Base-by-base conservation (phyloP, 2,888 invertebrate species). In the Eubasilissa splendida region DNA sequence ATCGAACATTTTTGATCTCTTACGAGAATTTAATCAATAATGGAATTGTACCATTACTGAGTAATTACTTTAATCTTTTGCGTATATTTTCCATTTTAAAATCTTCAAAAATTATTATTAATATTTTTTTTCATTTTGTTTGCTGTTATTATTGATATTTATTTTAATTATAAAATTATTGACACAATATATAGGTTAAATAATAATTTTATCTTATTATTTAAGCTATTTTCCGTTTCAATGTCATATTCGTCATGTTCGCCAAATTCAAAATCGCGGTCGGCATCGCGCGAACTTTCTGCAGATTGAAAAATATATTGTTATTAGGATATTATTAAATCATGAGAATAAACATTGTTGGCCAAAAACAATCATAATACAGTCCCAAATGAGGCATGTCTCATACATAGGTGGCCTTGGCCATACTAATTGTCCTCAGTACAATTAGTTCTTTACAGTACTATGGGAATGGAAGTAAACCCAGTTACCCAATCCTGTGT, bases 271-370 rank as follows among this genome's bases (percentile, higher is more conserved):
- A 33, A 54, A 66, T 52, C 56, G 11, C 56, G 4, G 42, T 42
- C 7, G 42, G 42, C 42, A 42, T 76, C 65, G 76, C 76, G 56
- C 65, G 76, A 56, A 33, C 56, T 76, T 76, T 65, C n/a, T 53
- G 56, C 66, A 52, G 75, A 42, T 42, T 52, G 56, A 54, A 42
- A 10, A 68, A 68, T 68, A 50, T 50, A 68, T 68, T 68, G 10
- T 68, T 14, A 42, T 5, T 56, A 71, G 74, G 50, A 59, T 74
- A 59, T 74, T 66, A 22, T 54, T 73, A 59, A 71, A 78, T 63
- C 78, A 78, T 78, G 78, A 63, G 78, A 78, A 78, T 65, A 14
- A 68, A 63, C 14, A 73, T 78, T 78, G 78, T 73, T 60, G 60
- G 78, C 31, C 68, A 53, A 59, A 71, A 50, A 78, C 78, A 78